phyloP scores from a whole-genome alignment of 1,140 invertebrate species.

The Plutomurus gul region DNA sequence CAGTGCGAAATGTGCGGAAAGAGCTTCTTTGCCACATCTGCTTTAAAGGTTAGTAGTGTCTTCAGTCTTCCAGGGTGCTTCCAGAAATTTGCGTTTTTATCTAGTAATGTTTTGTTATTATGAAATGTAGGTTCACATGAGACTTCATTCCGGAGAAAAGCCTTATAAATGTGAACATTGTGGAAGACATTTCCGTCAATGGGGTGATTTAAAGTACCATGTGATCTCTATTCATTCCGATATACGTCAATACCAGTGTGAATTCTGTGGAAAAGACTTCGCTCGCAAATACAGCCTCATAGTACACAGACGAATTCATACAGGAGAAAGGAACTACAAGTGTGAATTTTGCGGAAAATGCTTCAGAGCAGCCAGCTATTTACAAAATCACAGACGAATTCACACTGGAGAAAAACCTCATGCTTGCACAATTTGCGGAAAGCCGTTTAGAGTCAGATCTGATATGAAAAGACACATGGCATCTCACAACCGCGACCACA shows the following conservation, averaged over 20 bases:
- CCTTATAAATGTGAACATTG: slow-evolving; percentile 80
- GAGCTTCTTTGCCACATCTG: slow-evolving; percentile 76
- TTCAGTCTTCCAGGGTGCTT: neutral
- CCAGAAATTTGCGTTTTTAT: neutral
- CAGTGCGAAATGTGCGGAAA: slow-evolving; percentile 81
- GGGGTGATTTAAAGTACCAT: slow-evolving; percentile 89
- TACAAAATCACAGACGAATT: slow-evolving; percentile 84
- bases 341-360: slow-evolving; percentile 83
- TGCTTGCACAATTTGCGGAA: slow-evolving; percentile 74
- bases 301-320: slow-evolving; percentile 87
- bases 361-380: slow-evolving; percentile 81
- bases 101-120: neutral
- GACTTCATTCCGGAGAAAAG: slow-evolving; percentile 75
- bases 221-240: slow-evolving; percentile 82
- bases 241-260: slow-evolving; percentile 82
- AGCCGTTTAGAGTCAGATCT: slow-evolving; percentile 81
- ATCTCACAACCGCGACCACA: slow-evolving; percentile 67
- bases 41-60: slow-evolving; percentile 72
- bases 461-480: slow-evolving; percentile 87
- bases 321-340: slow-evolving; percentile 84
- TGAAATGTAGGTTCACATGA: slow-evolving; percentile 65
- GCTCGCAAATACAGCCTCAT: slow-evolving; percentile 90
- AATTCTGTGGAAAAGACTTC: slow-evolving; percentile 89
- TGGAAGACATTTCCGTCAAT: slow-evolving; percentile 77
- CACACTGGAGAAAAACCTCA: slow-evolving; percentile 87